Evolutionary conservation across 53 echinoderm and acorn worm genomes (phyloP), one percentile per base, ranked within the genome.

Genomic region (Astropecten irregularis): DNA sequence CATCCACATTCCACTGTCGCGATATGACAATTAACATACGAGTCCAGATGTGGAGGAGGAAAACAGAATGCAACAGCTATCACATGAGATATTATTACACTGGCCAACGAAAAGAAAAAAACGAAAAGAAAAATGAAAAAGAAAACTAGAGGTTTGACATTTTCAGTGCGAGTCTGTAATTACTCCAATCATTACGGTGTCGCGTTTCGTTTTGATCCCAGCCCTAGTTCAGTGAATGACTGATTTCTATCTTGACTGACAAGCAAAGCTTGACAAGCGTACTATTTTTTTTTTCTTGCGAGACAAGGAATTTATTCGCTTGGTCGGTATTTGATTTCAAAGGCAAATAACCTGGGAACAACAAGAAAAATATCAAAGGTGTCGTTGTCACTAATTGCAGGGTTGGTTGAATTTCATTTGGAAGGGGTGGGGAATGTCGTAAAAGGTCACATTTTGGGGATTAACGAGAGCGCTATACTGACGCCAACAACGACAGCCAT

Each of bases 11-110:
- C 74, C 56, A n/a, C 25, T 16, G 14, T 40, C 26, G 25, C 39
- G 74, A 74, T 39, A 74, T 74, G 74, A 74, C 74, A 74, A 74
- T 74, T 74, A 57, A 74, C 74, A 74, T 74, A 74, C 51, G 56
- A 56, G 20, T 34, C 74, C 74, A 74, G 74, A 74, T 74, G 74
- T 74, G 74, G 21, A n/a, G n/a, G 5, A 22, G 25, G 35, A 39
- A 38, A 51, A 36, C 21, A 15, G 16, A 0, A 54, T n/a, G n/a
- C n/a, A n/a, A n/a, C 13, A 25, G 19, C 36, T 74, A 74, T 55
- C 40, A 8, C 38, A 74, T 74, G 42, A 23, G 20, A 15, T 9
- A 32, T 38, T 25, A 40, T 13, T 26, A 15, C n/a, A n/a, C n/a
- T n/a, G n/a, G n/a, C n/a, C n/a, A n/a, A n/a, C n/a, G n/a, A n/a